phyloP scores from a whole-genome alignment of 2,888 invertebrate genomes.

The Acronicta leporina region DNA sequence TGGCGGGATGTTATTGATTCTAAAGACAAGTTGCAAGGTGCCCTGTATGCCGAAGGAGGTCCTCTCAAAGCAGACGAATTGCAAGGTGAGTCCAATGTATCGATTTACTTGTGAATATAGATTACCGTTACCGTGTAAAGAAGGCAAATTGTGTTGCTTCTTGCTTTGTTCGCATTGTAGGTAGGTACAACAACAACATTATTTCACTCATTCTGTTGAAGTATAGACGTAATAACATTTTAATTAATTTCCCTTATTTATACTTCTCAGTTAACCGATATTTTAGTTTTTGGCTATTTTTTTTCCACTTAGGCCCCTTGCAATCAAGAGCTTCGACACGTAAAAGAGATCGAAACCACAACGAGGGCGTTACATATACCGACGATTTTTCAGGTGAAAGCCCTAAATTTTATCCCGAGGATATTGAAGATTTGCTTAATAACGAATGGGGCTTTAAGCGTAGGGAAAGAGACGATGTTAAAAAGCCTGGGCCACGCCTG shows the following conservation, averaged over 20 bases:
- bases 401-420: slow-evolving; percentile 84
- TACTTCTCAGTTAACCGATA: slow-evolving; percentile 62
- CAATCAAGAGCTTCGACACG: slow-evolving; percentile 59
- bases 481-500: slow-evolving; percentile 97
- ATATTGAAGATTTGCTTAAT: slow-evolving; percentile 90
- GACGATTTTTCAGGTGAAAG: slow-evolving; percentile 88
- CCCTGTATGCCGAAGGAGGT: slow-evolving; percentile 83
- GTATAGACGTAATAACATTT: slow-evolving; percentile 62
- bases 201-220: slow-evolving; percentile 69
- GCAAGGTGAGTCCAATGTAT: slow-evolving; percentile 70
- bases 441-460: slow-evolving; percentile 94
- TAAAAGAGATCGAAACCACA: slow-evolving; percentile 65
- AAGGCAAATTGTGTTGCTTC: slow-evolving; percentile 77
- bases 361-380: slow-evolving; percentile 76
- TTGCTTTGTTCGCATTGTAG: slow-evolving; percentile 77
- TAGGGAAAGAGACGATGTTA: slow-evolving; percentile 96
- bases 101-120: slow-evolving; percentile 35
- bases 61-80: slow-evolving; percentile 79
- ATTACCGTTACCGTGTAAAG: slow-evolving; percentile 59
- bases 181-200: slow-evolving; percentile 71
- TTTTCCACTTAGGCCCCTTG: slow-evolving; percentile 65
- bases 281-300: slow-evolving; percentile 65
- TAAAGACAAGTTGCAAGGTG: slow-evolving; percentile 71
- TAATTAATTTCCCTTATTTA: slow-evolving; percentile 67
- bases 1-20: slow-evolving; percentile 78